These are phyloP conservation scores for Callipepla californica DNA, from an alignment of 2,113 vertebrate species.

Conservation along the genomic window DNA sequence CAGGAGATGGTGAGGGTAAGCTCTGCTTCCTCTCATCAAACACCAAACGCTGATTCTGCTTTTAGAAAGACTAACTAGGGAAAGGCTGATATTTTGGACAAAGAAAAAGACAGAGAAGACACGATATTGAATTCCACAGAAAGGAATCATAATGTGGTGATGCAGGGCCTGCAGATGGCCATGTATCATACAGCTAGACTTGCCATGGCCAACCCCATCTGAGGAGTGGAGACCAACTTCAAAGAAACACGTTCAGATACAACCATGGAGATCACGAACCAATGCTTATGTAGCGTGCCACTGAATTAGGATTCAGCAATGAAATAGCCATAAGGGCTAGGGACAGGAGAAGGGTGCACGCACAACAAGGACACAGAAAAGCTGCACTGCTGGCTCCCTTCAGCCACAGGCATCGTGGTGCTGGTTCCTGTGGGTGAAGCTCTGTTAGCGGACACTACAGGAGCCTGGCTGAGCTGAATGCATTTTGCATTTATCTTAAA, in stretches of 20 bases:
- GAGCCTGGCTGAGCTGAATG: not conserved
- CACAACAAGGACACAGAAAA: accelerated
- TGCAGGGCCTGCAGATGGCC: not conserved
- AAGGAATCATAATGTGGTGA: not conserved
- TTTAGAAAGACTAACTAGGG: constrained; percentile 25
- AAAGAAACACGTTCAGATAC: not conserved
- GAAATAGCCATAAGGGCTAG: not conserved
- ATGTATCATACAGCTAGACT: not conserved
- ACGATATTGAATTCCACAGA: not conserved
- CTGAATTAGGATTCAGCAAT: not conserved
- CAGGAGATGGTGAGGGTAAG: not conserved
- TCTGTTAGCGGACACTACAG: not conserved
- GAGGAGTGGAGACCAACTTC: not conserved
- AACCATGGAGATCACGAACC: not conserved
- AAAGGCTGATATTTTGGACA: not conserved
- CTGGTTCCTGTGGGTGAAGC: not conserved
- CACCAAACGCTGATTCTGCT: not conserved
- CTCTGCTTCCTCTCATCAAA: not conserved
- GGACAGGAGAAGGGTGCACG: not conserved
- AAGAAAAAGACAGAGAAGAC: not conserved
- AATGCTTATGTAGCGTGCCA: not conserved
- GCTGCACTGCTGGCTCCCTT: not conserved
- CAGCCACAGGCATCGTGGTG: accelerated
- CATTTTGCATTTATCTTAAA: not conserved
- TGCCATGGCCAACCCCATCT: not conserved